These are phyloP conservation scores for Laticauda laticaudata DNA, from an alignment of 2,113 vertebrate genomes.

Conservation along the genomic window DNA sequence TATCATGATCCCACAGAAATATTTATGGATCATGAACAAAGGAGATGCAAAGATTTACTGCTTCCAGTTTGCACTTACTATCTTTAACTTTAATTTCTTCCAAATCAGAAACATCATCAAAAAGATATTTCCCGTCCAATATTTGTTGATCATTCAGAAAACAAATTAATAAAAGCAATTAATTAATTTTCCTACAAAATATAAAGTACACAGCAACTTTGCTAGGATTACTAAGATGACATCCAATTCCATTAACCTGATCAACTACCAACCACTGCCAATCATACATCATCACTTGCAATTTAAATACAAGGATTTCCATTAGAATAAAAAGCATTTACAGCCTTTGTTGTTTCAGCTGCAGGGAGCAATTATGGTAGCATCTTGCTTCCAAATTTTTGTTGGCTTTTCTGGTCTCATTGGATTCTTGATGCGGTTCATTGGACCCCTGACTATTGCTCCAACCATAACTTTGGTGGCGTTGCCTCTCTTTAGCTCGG, in stretches of 20 bases:
- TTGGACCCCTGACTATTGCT: constrained; percentile 94
- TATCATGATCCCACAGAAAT: not conserved
- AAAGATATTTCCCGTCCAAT: not conserved
- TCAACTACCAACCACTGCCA: not conserved
- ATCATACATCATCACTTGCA: constrained; percentile 1
- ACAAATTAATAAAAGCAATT: not conserved
- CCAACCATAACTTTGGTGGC: constrained; percentile 92
- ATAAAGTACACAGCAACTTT: not conserved
- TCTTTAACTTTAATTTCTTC: not conserved
- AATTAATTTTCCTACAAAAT: not conserved
- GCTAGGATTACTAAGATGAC: not conserved
- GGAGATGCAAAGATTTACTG: not conserved
- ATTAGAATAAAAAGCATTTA: constrained; percentile 2
- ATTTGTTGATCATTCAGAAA: not conserved
- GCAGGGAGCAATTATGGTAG: constrained; percentile 90
- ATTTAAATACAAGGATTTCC: constrained; percentile 11
- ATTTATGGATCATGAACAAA: not conserved
- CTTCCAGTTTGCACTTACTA: not conserved
- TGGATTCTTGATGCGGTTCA: constrained; percentile 90
- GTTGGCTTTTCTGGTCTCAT: constrained; percentile 94
- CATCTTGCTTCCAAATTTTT: constrained; percentile 89
- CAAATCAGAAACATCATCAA: not conserved
- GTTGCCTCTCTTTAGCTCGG: constrained; percentile 86
- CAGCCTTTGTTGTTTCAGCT: constrained; percentile 69
- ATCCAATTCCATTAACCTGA: not conserved